Evolutionary conservation across 2,797 vertebrate species (phyloP), one percentile per base, ranked within the genome.

Genomic region (Sebastes matsubarae): DNA sequence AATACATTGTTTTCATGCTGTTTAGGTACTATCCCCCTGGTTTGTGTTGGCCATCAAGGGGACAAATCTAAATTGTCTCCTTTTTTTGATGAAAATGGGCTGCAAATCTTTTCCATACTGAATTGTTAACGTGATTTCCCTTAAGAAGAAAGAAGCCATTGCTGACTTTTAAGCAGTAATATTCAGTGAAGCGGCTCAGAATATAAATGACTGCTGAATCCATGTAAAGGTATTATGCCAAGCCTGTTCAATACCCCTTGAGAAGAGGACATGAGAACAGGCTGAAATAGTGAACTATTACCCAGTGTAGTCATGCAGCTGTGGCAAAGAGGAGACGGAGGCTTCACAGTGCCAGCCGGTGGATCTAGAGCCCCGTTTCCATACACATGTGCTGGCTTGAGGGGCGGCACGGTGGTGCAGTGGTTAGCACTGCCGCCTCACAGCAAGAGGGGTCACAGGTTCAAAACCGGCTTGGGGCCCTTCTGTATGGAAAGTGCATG

Each of bases 141-240:
- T 61, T 1, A 18, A 79, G 77, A 87, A 78, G 72, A 76, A 87
- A 90, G 20, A 80, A 34, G 34, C 68, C 70, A 59, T 54, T 1
- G 77, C 32, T 77, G 83, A 83, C 61, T 72, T 80, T 75, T 68
- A 58, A 57, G 36, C 46, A 2, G 54, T 36, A 68, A 80, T 75
- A 83, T 76, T 81, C 78, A 69, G 80, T 20, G 55, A 80, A 72
- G 64, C 42, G 2, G 65, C 75, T 77, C 66, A 61, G 81, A 92
- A 88, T 86, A 69, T 67, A 86, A 83, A 87, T 82, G 85, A 82
- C 66, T 75, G 68, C 54, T 66, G 73, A 71, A 72, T 79, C 71
- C 71, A 72, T 80, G 84, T 83, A 30, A 76, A 88, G 72, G 67
- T 75, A 54, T 88, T 89, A 83, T 76, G 50, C 74, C 66, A 64